Evolutionary conservation across 2,888 invertebrate species (phyloP).

Genomic region (Balanococcus diminutus): DNA sequence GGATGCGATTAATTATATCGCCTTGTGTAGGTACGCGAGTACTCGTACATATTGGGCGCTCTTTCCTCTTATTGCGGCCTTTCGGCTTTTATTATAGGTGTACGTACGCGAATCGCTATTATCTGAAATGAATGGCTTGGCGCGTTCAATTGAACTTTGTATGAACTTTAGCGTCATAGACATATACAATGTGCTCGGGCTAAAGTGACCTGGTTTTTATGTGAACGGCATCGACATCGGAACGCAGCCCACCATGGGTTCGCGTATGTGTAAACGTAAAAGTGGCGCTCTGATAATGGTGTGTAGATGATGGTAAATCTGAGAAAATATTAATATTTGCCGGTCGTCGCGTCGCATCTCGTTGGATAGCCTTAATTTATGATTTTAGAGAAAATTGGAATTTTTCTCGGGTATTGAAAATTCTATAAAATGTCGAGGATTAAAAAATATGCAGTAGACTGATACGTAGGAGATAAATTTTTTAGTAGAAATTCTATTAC

Average conservation of each 20-base stretch:
- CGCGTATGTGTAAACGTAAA: background rate
- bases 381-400: background rate
- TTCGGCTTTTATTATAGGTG: background rate
- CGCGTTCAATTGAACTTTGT: slow-evolving; percentile 11
- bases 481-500: too few relatives aligned
- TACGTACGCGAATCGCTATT: background rate
- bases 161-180: background rate
- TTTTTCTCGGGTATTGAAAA: background rate
- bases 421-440: background rate
- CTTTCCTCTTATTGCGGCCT: background rate
- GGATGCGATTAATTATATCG: background rate
- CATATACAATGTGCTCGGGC: background rate
- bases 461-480: background rate
- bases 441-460: background rate
- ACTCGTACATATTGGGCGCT: background rate
- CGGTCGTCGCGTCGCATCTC: background rate
- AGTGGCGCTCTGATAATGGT: background rate
- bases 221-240: background rate
- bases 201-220: slow-evolving; percentile 13
- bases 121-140: background rate
- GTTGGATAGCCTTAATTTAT: background rate
- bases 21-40: background rate
- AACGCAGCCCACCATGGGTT: background rate
- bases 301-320: background rate
- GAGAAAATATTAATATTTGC: background rate